Conservation (phyloP, 2,888 invertebrate species). For the Tetrapedia diversipes region DNA sequence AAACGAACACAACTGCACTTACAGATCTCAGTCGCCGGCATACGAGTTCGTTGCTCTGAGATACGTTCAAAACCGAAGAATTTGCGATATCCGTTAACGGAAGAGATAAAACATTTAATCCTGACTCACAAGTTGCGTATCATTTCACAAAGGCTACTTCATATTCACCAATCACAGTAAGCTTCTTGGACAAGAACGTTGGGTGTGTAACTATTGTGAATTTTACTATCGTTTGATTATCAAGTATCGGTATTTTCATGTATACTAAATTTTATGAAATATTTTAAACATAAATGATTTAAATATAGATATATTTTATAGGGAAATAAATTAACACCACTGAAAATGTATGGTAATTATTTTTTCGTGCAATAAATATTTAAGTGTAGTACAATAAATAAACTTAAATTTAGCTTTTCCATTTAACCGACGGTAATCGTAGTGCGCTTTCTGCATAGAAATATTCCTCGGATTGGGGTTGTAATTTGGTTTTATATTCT, state of each 20-base stretch:
- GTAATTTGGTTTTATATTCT: slow-evolving; percentile 86
- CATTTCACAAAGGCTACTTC: background rate
- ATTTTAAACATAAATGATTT: background rate
- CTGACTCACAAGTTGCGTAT: slow-evolving; percentile 30
- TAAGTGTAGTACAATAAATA: slow-evolving; percentile 21
- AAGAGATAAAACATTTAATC: slow-evolving; percentile 40
- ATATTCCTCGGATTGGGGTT: slow-evolving; percentile 88
- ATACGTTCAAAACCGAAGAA: slow-evolving; percentile 54
- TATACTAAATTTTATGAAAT: background rate
- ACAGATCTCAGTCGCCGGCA: slow-evolving; percentile 39
- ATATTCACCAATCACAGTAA: slow-evolving; percentile 36
- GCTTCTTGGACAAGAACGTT: slow-evolving; percentile 44
- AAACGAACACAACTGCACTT: slow-evolving; percentile 38
- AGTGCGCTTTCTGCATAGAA: slow-evolving; percentile 89
- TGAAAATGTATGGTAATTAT: background rate
- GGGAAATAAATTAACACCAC: background rate
- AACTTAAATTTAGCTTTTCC: slow-evolving; percentile 71
- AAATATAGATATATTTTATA: background rate
- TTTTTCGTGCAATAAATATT: slow-evolving; percentile 15
- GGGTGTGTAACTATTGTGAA: background rate
- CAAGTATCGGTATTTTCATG: background rate
- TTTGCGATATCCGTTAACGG: slow-evolving; percentile 46
- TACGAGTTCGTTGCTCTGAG: slow-evolving; percentile 49
- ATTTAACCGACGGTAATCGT: slow-evolving; percentile 81
- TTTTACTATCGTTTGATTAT: background rate